phyloP scores from a whole-genome alignment of 2,888 invertebrate species.

The Cinara cedri region DNA sequence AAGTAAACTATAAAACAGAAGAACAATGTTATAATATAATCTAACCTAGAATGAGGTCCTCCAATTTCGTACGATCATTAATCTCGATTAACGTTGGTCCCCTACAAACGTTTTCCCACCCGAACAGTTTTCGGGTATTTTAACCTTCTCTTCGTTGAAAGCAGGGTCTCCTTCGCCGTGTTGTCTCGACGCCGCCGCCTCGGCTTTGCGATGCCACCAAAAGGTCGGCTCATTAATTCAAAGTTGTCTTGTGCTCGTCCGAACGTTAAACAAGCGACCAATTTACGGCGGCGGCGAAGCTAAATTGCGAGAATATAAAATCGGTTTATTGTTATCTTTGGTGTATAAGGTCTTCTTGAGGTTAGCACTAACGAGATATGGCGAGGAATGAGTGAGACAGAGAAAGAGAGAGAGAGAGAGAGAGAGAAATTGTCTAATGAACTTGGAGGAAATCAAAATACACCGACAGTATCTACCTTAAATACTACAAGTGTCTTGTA shows the following conservation, averaged over 20 bases:
- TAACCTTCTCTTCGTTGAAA: constrained; percentile 18
- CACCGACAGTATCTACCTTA: too few relatives aligned
- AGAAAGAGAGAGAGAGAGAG: background rate
- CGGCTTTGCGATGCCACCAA: constrained; percentile 24
- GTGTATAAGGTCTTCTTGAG: background rate
- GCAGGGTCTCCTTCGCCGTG: background rate
- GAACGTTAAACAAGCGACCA: constrained; percentile 44
- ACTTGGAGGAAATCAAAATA: background rate
- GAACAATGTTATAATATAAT: constrained; percentile 49
- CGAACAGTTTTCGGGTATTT: constrained; percentile 51
- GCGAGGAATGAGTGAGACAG: background rate
- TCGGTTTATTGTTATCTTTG: constrained; percentile 28
- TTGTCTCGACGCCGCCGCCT: background rate
- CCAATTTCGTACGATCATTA: constrained; percentile 39
- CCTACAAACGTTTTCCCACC: constrained; percentile 43
- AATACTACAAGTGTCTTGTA: background rate
- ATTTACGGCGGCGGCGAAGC: constrained; percentile 20
- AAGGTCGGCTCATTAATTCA: constrained; percentile 53
- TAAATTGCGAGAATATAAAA: constrained; percentile 30
- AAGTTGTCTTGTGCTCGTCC: constrained; percentile 41
- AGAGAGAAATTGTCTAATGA: background rate
- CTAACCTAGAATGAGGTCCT: background rate
- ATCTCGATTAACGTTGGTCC: constrained; percentile 35
- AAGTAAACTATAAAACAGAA: background rate
- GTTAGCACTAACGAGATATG: background rate